Base-by-base conservation (phyloP, 2,113 vertebrate genomes). In the Paratilapia polleni region DNA sequence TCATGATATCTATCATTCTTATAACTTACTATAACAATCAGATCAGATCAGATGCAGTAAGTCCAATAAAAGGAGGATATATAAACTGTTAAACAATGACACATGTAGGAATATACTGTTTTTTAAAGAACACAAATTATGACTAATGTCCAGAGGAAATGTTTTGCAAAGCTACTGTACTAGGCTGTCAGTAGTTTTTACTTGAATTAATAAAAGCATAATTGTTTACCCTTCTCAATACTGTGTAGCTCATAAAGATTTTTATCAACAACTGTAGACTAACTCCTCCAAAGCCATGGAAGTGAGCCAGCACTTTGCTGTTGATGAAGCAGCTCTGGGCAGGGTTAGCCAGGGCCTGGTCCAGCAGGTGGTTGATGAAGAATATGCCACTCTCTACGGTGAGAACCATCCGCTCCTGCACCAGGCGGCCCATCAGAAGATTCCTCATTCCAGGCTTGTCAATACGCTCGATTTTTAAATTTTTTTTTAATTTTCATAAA, bases 381-480 rank as follows among this genome's bases (percentile, higher is more conserved):
- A 99, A 99, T 82, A 99, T 97, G 73, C 98, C 98, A 0, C 98
- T 98, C 89, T 99, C 98, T 22, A 99, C 92, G 0, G 98, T 99
- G 78, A 99, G 97, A 80, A 99, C 98, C 98, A 99, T 99, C 88
- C 97, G 94, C 61, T 95, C 95, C 90, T 96, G 88, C 79, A 99
- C 96, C 80, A 31, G 70, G 8, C 97, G 96, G 0, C 97, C 95
- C 0, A 98, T 99, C 3, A 97, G 96, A 77, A 99, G 95, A 90
- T 95, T 98, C 28, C 86, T 94, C 73, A 99, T 95, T 8, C 97
- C 98, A 0, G 98, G 97, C 90, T 96, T 92, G 0, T 97, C 68
- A 0, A 96, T 89, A 20, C 97, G 97, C 11, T 31, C 4, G 28
- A 31, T 31, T 31, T n/a, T n/a, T 28, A 31, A 31, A 31, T 31